A percentile compares a stretch with the other conserved stretches of the same genome.
Evolutionary conservation across 2,113 vertebrate genomes (phyloP).

Genomic region (Motacilla alba): DNA sequence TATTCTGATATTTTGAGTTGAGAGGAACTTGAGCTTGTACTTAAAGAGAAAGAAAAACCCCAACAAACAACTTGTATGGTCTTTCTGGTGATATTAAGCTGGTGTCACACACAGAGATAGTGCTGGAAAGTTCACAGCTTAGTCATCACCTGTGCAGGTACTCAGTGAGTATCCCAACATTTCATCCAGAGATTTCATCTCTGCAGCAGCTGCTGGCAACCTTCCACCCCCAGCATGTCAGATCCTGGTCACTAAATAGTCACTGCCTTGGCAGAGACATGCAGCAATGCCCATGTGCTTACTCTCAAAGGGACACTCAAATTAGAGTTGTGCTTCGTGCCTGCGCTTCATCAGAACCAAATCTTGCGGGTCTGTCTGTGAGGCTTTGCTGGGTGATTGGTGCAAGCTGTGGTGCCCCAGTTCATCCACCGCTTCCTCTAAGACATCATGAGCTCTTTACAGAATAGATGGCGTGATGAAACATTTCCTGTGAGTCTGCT

Average conservation of each 20-base stretch:
- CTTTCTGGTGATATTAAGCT: neutral
- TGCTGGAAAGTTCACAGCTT: neutral
- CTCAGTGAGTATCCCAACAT: neutral
- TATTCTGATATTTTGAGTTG: neutral
- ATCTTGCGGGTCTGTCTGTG: neutral
- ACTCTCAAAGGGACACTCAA: neutral
- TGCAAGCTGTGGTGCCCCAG: fast-evolving
- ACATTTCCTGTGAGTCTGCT: neutral
- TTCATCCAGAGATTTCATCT: neutral
- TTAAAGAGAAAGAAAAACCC: neutral
- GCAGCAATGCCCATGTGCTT: neutral
- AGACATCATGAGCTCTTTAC: neutral
- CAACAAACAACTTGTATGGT: neutral
- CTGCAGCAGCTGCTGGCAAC: neutral
- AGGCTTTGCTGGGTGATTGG: neutral
- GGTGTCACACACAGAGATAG: neutral
- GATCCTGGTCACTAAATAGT: neutral
- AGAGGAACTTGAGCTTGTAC: neutral
- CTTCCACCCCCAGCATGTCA: neutral
- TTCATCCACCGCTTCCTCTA: neutral
- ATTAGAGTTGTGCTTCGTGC: neutral
- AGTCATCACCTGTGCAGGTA: neutral
- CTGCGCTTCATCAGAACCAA: neutral
- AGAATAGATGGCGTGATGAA: neutral
- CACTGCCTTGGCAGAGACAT: neutral